Percentiles rank a stretch among this genome's conserved stretches.
Evolutionary conservation across 1,140 invertebrate species (phyloP).

Genomic region (Pristionchus pacificus): DNA sequence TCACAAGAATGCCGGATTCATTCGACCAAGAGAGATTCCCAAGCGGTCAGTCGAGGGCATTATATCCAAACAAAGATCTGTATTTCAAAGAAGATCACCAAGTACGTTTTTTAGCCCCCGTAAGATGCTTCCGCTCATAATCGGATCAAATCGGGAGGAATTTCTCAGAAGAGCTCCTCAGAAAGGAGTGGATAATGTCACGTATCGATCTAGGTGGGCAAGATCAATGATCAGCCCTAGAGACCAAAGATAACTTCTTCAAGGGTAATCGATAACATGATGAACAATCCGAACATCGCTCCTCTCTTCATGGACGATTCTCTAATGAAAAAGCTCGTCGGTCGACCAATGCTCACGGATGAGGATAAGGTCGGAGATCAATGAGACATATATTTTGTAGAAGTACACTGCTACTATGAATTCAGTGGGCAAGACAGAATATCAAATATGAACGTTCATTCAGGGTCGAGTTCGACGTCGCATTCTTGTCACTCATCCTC

Average conservation of each 20-base stretch:
- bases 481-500: neutral
- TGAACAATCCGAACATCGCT: conserved; percentile 33
- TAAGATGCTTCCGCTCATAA: conserved; percentile 33
- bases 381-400: conserved; percentile 12
- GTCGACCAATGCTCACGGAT: conserved; percentile 27
- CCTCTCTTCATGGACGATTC: conserved; percentile 34
- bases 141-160: conserved; percentile 20
- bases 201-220: neutral
- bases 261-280: conserved; percentile 12
- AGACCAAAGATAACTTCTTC: too few relatives aligned
- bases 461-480: neutral
- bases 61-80: too few relatives aligned
- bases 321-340: conserved; percentile 22
- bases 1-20: neutral
- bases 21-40: neutral
- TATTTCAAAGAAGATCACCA: too few relatives aligned
- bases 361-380: conserved; percentile 27
- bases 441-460: conserved; percentile 12
- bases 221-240: too few relatives aligned
- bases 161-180: neutral
- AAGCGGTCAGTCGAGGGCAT: neutral
- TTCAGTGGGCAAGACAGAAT: conserved; percentile 25
- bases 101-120: too few relatives aligned
- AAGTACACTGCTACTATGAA: conserved; percentile 24
- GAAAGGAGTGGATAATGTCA: conserved; percentile 1